Percentiles rank a stretch among this genome's conserved stretches.
These are phyloP conservation scores for Synanthedon myopaeformis DNA, from an alignment of 2,888 invertebrate genomes.

Conservation along the genomic window DNA sequence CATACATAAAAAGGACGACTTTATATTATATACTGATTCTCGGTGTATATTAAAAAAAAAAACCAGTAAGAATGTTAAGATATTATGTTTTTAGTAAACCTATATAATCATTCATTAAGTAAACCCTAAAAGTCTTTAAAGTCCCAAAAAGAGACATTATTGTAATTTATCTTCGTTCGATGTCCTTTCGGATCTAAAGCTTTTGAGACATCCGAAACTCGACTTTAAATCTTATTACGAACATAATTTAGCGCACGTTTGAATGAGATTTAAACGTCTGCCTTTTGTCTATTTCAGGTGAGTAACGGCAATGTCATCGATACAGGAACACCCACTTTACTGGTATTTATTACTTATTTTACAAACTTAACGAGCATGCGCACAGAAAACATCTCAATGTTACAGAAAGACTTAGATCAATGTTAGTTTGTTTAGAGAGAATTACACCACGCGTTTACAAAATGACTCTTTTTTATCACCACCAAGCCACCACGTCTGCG, in stretches of 20 bases:
- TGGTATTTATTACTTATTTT: slow-evolving; percentile 54
- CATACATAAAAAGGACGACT: no score
- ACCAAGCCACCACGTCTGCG: slow-evolving; percentile 5
- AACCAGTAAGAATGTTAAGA: no score
- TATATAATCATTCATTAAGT: no score
- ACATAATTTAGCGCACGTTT: no score
- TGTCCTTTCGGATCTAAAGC: background rate
- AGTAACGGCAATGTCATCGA: slow-evolving; percentile 72
- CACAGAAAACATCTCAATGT: background rate
- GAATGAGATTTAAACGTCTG: background rate
- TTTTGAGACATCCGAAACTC: no score
- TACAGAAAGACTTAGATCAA: background rate
- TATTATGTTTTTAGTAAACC: no score
- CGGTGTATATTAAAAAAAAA: no score
- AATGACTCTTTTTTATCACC: slow-evolving; percentile 5
- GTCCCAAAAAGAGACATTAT: background rate
- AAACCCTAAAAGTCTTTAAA: no score
- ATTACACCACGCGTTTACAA: background rate
- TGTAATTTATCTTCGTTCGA: background rate
- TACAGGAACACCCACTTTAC: slow-evolving; percentile 64
- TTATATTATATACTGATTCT: no score
- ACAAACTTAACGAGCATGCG: slow-evolving; percentile 29
- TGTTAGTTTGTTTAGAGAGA: background rate
- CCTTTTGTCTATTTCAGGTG: slow-evolving; percentile 53
- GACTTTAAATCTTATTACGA: no score